Conservation (phyloP, 1,140 invertebrate species). For the Mylabris phalerata region DNA sequence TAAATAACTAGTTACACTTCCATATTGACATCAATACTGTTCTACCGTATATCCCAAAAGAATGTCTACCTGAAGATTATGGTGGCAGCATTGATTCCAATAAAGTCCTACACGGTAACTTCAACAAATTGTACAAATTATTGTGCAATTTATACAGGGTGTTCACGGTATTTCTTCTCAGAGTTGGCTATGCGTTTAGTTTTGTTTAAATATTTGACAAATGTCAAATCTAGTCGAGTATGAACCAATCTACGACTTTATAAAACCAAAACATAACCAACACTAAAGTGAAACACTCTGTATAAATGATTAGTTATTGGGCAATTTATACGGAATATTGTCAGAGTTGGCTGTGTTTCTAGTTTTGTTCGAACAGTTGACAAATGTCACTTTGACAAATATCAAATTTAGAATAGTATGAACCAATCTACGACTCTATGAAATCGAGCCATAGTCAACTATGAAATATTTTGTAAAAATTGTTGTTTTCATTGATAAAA, state of each 20-base stretch:
- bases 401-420: too few species aligned
- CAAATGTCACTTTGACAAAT: too few species aligned
- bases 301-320: not conserved
- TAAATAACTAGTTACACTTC: constrained; percentile 40
- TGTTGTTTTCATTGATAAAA: not conserved
- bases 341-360: too few species aligned
- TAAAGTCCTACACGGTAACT: constrained; percentile 29
- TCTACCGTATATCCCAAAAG: constrained; percentile 28
- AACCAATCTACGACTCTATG: not conserved
- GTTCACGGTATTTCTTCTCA: too few species aligned
- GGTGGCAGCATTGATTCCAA: constrained; percentile 43
- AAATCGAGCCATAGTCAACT: too few species aligned
- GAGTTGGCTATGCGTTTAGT: too few species aligned
- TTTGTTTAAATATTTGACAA: constrained; percentile 33
- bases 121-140: too few species aligned
- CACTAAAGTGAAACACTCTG: not conserved
- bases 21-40: not conserved
- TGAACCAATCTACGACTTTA: constrained; percentile 48
- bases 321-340: too few species aligned
- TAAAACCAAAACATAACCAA: too few species aligned
- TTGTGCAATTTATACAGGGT: too few species aligned
- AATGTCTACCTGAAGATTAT: constrained; percentile 48
- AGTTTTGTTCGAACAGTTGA: constrained; percentile 3
- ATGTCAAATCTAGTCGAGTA: constrained; percentile 55
- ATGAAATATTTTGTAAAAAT: too few species aligned